Evolutionary conservation across 92 coral and sea anemone genomes (phyloP).

Genomic region (Diadumene lineata): DNA sequence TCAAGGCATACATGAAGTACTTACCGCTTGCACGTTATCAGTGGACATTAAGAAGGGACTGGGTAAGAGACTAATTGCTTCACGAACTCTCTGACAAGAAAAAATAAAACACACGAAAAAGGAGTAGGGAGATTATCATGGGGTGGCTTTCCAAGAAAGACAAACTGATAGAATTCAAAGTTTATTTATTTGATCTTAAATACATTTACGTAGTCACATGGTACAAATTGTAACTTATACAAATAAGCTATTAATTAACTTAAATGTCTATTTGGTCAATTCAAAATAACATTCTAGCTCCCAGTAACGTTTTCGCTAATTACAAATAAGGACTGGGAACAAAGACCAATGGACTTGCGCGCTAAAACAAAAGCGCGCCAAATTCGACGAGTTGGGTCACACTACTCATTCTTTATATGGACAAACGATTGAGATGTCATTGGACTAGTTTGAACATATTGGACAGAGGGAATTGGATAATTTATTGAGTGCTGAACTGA

Average conservation of each 20-base stretch:
- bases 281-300: conserved; percentile 1
- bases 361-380: background rate
- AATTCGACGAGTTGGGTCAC: background rate
- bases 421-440: too few species aligned
- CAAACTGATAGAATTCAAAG: background rate
- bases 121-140: too few species aligned
- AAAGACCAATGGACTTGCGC: conserved; percentile 12
- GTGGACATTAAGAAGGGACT: too few species aligned
- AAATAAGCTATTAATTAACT: conserved; percentile 6
- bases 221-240: conserved; percentile 16
- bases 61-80: too few species aligned
- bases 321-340: background rate
- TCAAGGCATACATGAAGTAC: too few species aligned
- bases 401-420: background rate
- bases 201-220: conserved; percentile 5
- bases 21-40: too few species aligned
- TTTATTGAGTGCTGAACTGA: too few species aligned
- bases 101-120: too few species aligned
- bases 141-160: too few species aligned
- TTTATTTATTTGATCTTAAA: conserved; percentile 11
- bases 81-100: too few species aligned
- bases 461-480: too few species aligned
- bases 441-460: too few species aligned
- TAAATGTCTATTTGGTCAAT: background rate
- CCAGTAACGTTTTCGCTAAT: background rate